Percentiles rank a stretch among this genome's conserved stretches.
Evolutionary conservation across 2,797 vertebrate species (phyloP).

Genomic region (Synanceia verrucosa): DNA sequence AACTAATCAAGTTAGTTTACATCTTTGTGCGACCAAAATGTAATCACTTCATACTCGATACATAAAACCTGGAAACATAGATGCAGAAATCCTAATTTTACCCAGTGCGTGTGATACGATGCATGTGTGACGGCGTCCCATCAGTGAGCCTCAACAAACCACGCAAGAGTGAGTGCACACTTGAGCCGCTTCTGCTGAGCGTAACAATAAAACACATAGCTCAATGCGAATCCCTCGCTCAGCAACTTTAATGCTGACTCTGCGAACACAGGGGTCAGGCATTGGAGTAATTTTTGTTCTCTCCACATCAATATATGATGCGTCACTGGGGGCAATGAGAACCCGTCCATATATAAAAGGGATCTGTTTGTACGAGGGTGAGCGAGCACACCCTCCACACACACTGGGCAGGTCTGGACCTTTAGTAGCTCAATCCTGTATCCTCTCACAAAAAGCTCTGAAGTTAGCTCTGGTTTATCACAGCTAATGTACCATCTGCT

Average conservation of each 20-base stretch:
- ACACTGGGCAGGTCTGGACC: constrained; percentile 48
- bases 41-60: too few species aligned
- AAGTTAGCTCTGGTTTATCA: constrained; percentile 77
- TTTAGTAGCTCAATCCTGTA: constrained; percentile 31
- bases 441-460: constrained; percentile 57
- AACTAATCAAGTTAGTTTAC: too few species aligned
- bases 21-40: too few species aligned
- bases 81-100: constrained; percentile 8
- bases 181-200: constrained; percentile 67
- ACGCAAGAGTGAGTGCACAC: constrained; percentile 1
- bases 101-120: neutral
- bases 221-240: constrained; percentile 73
- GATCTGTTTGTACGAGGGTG: constrained; percentile 38
- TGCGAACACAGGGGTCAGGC: constrained; percentile 72
- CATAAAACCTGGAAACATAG: too few species aligned
- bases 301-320: constrained; percentile 68
- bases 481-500: constrained; percentile 80
- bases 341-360: constrained; percentile 53
- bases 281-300: constrained; percentile 71
- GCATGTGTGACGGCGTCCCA: neutral
- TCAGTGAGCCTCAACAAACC: neutral
- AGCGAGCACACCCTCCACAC: constrained; percentile 24
- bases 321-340: constrained; percentile 58
- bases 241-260: constrained; percentile 78
- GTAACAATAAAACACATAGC: constrained; percentile 65